Conservation (phyloP, 2,888 invertebrate species). For the Polietes domitor region DNA sequence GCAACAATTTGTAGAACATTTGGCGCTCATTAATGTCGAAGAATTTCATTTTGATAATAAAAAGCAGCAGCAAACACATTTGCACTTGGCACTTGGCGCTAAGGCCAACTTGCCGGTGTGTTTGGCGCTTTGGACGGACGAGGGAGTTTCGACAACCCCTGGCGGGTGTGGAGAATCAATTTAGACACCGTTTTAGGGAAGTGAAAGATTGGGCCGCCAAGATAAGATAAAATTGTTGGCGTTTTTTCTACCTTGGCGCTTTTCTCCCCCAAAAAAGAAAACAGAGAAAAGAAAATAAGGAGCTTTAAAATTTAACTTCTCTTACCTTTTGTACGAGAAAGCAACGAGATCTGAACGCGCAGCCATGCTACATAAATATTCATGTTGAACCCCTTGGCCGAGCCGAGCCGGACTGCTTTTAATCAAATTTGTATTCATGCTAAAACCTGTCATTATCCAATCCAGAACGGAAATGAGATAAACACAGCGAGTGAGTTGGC, state of each 20-base stretch:
- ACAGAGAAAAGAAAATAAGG: not conserved
- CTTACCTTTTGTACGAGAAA: not conserved
- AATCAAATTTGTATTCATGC: conserved; percentile 43
- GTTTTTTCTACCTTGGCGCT: not conserved
- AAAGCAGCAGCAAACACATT: not conserved
- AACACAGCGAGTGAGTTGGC: not conserved
- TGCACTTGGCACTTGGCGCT: conserved; percentile 26
- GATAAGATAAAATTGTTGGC: conserved; percentile 27
- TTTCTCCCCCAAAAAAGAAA: not conserved
- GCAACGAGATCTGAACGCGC: not conserved
- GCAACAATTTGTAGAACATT: conserved; percentile 75
- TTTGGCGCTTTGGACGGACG: not conserved
- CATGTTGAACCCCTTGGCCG: not conserved
- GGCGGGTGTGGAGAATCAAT: conserved; percentile 37
- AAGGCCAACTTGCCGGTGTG: not conserved
- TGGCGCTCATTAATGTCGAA: conserved; percentile 65
- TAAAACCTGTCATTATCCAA: conserved; percentile 42
- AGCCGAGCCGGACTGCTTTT: not conserved
- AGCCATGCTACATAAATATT: not conserved
- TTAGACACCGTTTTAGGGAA: not conserved
- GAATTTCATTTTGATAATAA: conserved; percentile 28
- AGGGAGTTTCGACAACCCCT: not conserved
- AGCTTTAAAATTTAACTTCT: not conserved
- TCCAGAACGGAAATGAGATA: conserved; percentile 35
- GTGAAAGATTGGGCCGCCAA: conserved; percentile 9